These are phyloP conservation scores for Drosophila algonquin DNA, from an alignment of 2,888 invertebrate genomes.

Conservation along the genomic window DNA sequence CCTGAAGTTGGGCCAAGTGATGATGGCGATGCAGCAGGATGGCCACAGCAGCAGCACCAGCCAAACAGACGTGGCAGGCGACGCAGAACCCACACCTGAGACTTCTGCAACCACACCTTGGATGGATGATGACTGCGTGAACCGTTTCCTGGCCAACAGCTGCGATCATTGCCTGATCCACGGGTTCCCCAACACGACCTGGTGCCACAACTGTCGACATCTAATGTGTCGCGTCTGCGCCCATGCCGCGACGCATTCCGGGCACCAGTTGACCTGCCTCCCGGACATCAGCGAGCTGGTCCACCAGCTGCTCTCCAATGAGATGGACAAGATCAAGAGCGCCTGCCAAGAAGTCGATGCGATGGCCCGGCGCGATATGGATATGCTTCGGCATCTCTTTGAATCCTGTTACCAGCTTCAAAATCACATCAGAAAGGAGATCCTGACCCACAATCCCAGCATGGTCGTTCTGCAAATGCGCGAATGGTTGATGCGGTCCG, in stretches of 20 bases:
- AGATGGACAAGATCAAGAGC: slow-evolving; percentile 17
- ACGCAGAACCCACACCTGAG: too few species aligned
- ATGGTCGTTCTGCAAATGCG: slow-evolving; percentile 88
- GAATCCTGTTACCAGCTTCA: slow-evolving; percentile 90
- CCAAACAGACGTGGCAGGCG: neutral
- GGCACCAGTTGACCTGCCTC: slow-evolving; percentile 83
- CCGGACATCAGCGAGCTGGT: slow-evolving; percentile 21
- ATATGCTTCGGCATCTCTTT: slow-evolving; percentile 87
- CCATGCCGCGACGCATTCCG: slow-evolving; percentile 87
- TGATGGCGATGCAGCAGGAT: slow-evolving; percentile 1
- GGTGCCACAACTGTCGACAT: slow-evolving; percentile 88
- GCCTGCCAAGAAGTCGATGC: neutral
- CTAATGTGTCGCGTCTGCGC: slow-evolving; percentile 89
- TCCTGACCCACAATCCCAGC: slow-evolving; percentile 88
- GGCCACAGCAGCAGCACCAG: neutral
- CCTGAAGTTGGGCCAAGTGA: slow-evolving; percentile 16
- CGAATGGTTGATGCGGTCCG: slow-evolving; percentile 86
- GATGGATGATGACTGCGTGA: slow-evolving; percentile 6
- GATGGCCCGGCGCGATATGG: slow-evolving; percentile 17
- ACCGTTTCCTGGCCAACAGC: slow-evolving; percentile 29
- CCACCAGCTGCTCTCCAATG: slow-evolving; percentile 19
- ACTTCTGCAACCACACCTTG: neutral
- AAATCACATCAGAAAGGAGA: slow-evolving; percentile 90
- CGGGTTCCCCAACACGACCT: slow-evolving; percentile 89
- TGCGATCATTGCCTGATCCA: slow-evolving; percentile 89